Base-by-base conservation (phyloP, 2,888 invertebrate genomes). In the Heliconius aoede region DNA sequence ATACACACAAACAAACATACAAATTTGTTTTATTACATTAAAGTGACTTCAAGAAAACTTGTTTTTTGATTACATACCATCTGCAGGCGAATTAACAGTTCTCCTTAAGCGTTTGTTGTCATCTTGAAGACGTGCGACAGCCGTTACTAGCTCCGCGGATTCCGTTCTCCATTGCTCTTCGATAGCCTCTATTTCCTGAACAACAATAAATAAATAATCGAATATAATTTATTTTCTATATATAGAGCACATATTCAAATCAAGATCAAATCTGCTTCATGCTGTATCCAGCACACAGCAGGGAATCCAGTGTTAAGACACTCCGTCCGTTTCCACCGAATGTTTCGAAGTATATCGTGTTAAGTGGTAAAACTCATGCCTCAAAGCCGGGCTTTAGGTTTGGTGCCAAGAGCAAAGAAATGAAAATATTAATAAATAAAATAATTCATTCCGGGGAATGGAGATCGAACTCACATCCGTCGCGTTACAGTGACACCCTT, bases 81-180 rank as follows among this genome's bases (percentile, higher is more conserved):
- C 94, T 65, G 88, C 87, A 67, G 94, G 93, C 62, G 94, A 91
- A 76, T 94, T 94, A 78, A 94, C 88, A 0, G 94, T 93, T 84
- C 95, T 93, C 74, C 93, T 93, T 80, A 99, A 93, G 73, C 97
- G 96, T 84, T 97, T 96, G 91, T 99, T 99, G 88, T 99, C 99
- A 81, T 98, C 98, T 91, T 99, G 98, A 74, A 99, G 95, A 79
- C 96, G 95, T 3, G 97, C 96, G 4, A 99, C 98, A 84, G 98
- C 96, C 15, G 97, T 95, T 72, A 98, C 96, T 84, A 99, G 94
- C 83, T 99, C 98, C 78, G 97, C 97, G 0, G 98, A 98, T 93
- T 99, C 99, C 65, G 96, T 96, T 81, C 98, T 96, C 98, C 99
- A 99, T 90, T 98, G 97, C 85, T 99, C 99, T 89, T 99, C 99